Evolutionary conservation across 2,797 vertebrate genomes (phyloP), one percentile per base, ranked within the genome.

Genomic region (Loriculus beryllinus): DNA sequence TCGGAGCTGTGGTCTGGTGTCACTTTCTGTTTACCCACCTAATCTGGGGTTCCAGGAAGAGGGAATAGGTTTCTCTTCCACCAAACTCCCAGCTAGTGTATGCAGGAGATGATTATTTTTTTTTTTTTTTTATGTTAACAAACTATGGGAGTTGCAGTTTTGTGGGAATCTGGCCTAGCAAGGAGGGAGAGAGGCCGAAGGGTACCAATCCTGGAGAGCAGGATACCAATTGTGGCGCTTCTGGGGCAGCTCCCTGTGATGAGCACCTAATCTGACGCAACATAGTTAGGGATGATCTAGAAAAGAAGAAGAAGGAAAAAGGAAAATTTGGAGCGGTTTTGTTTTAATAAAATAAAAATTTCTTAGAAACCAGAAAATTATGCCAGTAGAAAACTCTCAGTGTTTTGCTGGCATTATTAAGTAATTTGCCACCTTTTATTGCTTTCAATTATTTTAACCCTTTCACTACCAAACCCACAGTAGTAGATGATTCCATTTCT

Each of bases 1-100:
- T 9, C 0, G 0, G 29, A 31, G 33, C 48, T 11, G 29, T 51
- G 54, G 21, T 48, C 43, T 28, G 17, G 63, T 2, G 0, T 40
- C 11, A 3, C 28, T 12, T 39, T n/a, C 28, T 59, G 17, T 1
- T 0, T 37, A 31, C 49, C 22, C 62, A 42, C 31, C 28, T 31
- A 8, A 23, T 33, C 13, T 37, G 39, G 35, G 23, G 5, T 48
- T 52, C 54, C 28, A 39, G 33, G 31, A 42, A 20, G 17, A 52
- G 23, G 31, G 15, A 17, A 17, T 0, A 2, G 10, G 10, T 83
- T 75, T 69, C 31, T 90, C 14, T 42, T 59, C 35, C 49, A 18
- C 20, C 52, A 43, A n/a, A 20, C 39, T 51, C 48, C 23, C 33
- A 43, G 9, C 20, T 3, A 6, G 42, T 49, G 29, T 23, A 42